A percentile compares a stretch with the other conserved stretches of the same genome.
Conservation (phyloP, 2,113 vertebrate genomes). For the Ceyx margarethae region DNA sequence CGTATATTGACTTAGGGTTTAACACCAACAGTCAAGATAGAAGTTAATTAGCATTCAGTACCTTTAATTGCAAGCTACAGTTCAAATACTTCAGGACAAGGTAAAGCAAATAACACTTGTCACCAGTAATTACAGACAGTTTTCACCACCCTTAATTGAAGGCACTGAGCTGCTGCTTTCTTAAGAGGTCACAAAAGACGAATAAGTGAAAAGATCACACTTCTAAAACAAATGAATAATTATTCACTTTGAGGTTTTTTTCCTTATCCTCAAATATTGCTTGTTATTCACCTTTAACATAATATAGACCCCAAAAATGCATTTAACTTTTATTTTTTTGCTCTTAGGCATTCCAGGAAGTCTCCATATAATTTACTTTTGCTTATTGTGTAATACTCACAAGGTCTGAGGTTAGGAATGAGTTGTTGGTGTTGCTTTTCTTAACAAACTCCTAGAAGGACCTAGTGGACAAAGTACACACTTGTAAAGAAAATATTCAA, state of each 20-base stretch:
- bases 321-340: background rate
- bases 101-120: conserved; percentile 44
- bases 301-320: background rate
- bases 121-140: conserved; percentile 16
- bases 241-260: background rate
- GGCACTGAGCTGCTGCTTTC: background rate
- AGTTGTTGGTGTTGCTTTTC: background rate
- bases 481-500: background rate
- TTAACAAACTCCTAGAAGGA: background rate
- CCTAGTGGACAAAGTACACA: background rate
- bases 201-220: background rate
- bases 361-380: background rate
- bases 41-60: conserved; percentile 42
- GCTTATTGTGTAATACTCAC: background rate
- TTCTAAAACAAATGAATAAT: background rate
- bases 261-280: background rate
- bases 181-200: background rate
- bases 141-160: conserved; percentile 2
- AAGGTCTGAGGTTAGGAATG: background rate
- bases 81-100: conserved; percentile 23
- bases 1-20: background rate
- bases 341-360: background rate
- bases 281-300: background rate
- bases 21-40: background rate
- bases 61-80: conserved; percentile 39